Conservation (phyloP, 1,140 invertebrate genomes). For the Drosophila pseudoananassae region DNA sequence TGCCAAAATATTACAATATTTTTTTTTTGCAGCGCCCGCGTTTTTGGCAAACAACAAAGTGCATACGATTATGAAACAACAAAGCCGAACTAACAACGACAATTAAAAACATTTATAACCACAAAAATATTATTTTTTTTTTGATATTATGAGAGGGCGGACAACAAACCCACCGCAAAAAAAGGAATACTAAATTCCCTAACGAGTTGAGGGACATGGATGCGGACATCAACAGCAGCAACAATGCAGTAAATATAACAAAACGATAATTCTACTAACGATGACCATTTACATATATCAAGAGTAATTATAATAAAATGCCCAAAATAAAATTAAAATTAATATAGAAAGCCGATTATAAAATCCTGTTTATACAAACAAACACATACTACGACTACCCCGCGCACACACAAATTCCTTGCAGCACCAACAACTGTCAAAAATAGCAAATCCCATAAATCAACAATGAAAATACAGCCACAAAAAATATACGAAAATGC, state of each 20-base stretch:
- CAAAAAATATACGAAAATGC: constrained; percentile 31
- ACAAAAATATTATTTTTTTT: constrained; percentile 60
- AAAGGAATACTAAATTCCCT: constrained; percentile 43
- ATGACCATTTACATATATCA: constrained; percentile 81
- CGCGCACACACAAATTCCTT: constrained; percentile 59
- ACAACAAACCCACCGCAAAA: constrained; percentile 31
- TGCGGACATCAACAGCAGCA: constrained; percentile 70
- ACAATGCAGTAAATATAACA: constrained; percentile 29
- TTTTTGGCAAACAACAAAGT: constrained; percentile 55
- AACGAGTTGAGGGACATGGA: constrained; percentile 42
- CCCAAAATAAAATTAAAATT: constrained; percentile 83
- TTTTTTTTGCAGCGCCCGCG: constrained; percentile 26
- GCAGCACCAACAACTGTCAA: constrained; percentile 1
- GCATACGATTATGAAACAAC: constrained; percentile 58
- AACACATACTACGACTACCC: background rate
- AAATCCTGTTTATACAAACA: constrained; percentile 39
- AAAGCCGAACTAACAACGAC: constrained; percentile 42
- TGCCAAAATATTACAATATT: constrained; percentile 70
- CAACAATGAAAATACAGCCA: constrained; percentile 63
- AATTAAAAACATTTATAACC: constrained; percentile 77
- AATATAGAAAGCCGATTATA: constrained; percentile 83
- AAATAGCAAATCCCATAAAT: constrained; percentile 39
- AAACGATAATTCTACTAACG: constrained; percentile 59
- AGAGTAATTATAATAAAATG: constrained; percentile 83
- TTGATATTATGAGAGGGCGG: background rate